Conservation (phyloP, 2,113 vertebrate genomes). For the Camelus dromedarius region DNA sequence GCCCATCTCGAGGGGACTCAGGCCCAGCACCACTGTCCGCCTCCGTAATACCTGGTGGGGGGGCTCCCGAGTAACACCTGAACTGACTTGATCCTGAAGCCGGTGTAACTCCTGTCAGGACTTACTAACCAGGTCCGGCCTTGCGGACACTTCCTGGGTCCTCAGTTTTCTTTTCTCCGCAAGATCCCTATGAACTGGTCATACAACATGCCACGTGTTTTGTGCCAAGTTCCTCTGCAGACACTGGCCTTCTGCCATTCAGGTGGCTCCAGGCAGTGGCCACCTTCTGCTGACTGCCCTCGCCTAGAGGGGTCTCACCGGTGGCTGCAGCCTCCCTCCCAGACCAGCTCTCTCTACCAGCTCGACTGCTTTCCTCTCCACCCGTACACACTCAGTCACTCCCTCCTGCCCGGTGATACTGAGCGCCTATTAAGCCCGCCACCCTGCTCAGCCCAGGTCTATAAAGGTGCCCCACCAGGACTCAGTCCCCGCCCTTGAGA, state of each 20-base stretch:
- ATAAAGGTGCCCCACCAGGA: not conserved
- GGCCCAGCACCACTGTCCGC: not conserved
- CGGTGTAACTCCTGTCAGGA: not conserved
- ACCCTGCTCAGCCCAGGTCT: not conserved
- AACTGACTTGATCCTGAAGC: slow-evolving; percentile 62
- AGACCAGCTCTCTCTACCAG: not conserved
- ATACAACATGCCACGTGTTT: not conserved
- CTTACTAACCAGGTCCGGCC: slow-evolving; percentile 60
- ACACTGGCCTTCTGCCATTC: not conserved
- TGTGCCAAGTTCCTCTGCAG: slow-evolving; percentile 64
- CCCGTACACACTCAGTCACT: rapidly evolving
- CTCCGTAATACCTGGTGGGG: not conserved
- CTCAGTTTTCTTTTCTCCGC: not conserved
- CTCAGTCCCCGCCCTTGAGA: not conserved
- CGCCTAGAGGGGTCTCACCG: rapidly evolving
- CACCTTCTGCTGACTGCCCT: not conserved
- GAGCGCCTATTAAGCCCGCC: not conserved
- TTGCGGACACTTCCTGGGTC: slow-evolving; percentile 64
- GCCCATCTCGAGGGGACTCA: not conserved
- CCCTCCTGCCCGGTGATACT: not conserved
- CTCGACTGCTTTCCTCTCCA: not conserved
- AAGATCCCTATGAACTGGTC: slow-evolving; percentile 53
- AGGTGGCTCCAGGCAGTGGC: not conserved
- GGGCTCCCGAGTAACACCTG: not conserved
- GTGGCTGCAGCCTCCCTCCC: not conserved